These are phyloP conservation scores for Temnothorax ravouxi DNA, from an alignment of 2,888 invertebrate species.

Conservation along the genomic window DNA sequence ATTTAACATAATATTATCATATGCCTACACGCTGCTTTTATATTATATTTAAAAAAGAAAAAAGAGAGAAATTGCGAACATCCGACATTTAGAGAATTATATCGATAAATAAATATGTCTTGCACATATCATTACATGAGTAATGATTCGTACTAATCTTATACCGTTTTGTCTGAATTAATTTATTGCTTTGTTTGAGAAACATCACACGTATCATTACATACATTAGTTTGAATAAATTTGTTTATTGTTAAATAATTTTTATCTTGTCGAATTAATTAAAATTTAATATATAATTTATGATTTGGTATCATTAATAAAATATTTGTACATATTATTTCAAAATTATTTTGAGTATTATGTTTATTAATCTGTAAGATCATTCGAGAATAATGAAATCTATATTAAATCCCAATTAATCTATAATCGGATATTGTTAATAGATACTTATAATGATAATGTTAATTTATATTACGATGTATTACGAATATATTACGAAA, in stretches of 20 bases:
- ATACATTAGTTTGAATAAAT: not conserved
- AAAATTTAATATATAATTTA: not conserved
- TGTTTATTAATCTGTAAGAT: slow-evolving; percentile 14
- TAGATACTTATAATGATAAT: not conserved
- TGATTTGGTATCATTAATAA: not conserved
- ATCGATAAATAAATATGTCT: not conserved
- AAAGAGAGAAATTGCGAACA: not conserved
- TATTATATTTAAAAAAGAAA: not conserved
- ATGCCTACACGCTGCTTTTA: not conserved
- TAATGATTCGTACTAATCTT: not conserved
- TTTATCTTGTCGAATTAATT: not conserved
- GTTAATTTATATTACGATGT: slow-evolving; percentile 8
- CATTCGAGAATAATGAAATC: slow-evolving; percentile 4
- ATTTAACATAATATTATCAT: slow-evolving; percentile 1
- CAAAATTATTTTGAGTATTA: slow-evolving; percentile 1
- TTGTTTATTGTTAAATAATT: slow-evolving; percentile 10
- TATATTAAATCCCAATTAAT: slow-evolving; percentile 8
- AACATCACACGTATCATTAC: not conserved
- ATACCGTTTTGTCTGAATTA: not conserved
- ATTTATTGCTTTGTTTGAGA: not conserved
- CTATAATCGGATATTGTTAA: slow-evolving; percentile 34
- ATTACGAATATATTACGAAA: not conserved
- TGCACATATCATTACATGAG: not conserved
- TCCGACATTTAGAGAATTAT: not conserved
- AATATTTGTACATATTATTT: not conserved